Conservation (phyloP, 2,888 invertebrate genomes). For the Lycia hirtaria region DNA sequence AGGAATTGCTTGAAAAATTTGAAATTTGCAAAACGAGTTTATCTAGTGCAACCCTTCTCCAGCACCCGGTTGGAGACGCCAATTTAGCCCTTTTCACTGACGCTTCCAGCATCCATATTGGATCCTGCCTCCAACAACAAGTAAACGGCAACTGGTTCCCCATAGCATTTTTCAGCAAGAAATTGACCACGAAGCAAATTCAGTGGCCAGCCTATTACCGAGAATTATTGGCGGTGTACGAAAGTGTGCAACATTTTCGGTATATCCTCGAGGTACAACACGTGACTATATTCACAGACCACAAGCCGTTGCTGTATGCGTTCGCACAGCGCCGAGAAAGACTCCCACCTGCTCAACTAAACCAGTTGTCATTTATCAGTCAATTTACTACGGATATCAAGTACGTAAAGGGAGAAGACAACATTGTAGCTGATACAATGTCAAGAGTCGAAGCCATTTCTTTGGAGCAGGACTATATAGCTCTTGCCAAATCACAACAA, state of each 20-base stretch:
- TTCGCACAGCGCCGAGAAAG: constrained; percentile 35
- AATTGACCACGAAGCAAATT: background rate
- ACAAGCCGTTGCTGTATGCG: constrained; percentile 37
- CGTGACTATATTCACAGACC: constrained; percentile 30
- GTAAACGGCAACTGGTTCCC: background rate
- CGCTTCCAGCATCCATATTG: background rate
- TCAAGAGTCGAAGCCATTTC: constrained; percentile 39
- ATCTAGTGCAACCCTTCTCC: background rate
- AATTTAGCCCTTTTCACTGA: background rate
- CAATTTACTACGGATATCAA: too few relatives aligned
- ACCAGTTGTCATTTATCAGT: background rate
- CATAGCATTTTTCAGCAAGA: background rate
- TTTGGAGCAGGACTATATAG: constrained; percentile 4
- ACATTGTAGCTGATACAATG: constrained; percentile 30
- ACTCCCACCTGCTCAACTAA: constrained; percentile 8
- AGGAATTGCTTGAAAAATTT: background rate
- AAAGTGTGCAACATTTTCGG: background rate
- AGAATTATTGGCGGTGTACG: background rate
- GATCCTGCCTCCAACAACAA: background rate
- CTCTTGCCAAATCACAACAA: background rate
- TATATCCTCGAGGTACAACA: background rate
- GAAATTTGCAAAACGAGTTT: background rate
- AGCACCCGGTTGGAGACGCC: background rate
- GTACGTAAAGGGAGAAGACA: background rate
- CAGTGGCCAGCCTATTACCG: background rate